A percentile compares a stretch with the other conserved stretches of the same genome.
phyloP scores from a whole-genome alignment of 2,888 invertebrate genomes.

The Scaptomyza parva region DNA sequence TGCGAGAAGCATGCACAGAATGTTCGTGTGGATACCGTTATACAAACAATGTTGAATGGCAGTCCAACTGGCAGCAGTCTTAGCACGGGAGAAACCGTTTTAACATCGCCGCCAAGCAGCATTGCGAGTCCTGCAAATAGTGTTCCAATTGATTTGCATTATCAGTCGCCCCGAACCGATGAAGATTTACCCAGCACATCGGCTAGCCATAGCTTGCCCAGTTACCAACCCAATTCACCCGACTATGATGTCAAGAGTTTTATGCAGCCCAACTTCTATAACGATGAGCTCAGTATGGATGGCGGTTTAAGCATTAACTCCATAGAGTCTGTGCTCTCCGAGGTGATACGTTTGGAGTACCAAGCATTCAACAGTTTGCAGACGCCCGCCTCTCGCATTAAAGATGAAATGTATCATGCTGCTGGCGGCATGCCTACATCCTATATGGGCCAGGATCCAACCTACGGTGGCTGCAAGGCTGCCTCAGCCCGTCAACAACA shows the following conservation, averaged over 20 bases:
- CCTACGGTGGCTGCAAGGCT: constrained; percentile 51
- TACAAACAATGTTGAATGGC: constrained; percentile 72
- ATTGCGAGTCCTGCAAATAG: constrained; percentile 49
- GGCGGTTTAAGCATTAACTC: constrained; percentile 85
- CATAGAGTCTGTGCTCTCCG: constrained; percentile 93
- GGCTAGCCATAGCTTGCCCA: constrained; percentile 45
- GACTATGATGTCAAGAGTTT: constrained; percentile 76
- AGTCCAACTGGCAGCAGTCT: constrained; percentile 54
- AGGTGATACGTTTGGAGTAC: constrained; percentile 94
- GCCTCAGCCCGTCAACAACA: constrained; percentile 26
- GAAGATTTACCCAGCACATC: constrained; percentile 74
- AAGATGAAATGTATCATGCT: constrained; percentile 71
- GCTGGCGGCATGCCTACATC: constrained; percentile 43
- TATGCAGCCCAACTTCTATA: constrained; percentile 60
- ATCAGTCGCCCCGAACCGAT: constrained; percentile 58
- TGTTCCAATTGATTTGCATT: constrained; percentile 63
- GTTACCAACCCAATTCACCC: constrained; percentile 58
- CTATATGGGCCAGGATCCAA: constrained; percentile 25
- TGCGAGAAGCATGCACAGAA: constrained; percentile 40
- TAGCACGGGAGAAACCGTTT: constrained; percentile 36
- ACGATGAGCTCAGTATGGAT: constrained; percentile 56
- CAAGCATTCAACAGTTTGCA: constrained; percentile 86
- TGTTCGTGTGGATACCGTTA: constrained; percentile 64
- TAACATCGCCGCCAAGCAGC: constrained; percentile 53
- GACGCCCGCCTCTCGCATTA: constrained; percentile 63